A percentile compares a stretch with the other conserved stretches of the same genome.
phyloP scores from a whole-genome alignment of 2,797 vertebrate species.

The Cossypha caffra region DNA sequence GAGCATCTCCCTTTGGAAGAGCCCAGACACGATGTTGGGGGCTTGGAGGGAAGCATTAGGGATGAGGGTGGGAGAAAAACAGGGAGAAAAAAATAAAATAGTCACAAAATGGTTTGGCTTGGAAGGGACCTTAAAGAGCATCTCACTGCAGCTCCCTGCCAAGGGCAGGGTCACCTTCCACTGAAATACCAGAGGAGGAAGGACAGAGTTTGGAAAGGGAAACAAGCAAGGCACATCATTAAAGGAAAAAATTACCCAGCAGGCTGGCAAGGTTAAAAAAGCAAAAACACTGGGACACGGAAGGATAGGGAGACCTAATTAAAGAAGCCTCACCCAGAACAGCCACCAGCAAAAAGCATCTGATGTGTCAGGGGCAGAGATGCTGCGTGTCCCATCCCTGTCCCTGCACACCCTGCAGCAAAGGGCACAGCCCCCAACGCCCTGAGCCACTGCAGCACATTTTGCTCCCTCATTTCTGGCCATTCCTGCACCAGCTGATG shows the following conservation, averaged over 20 bases:
- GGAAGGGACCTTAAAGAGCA: background rate
- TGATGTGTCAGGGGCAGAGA: background rate
- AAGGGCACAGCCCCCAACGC: background rate
- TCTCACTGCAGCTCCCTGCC: background rate
- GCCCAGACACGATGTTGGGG: background rate
- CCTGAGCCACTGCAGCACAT: background rate
- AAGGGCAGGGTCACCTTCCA: background rate
- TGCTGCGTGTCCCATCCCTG: background rate
- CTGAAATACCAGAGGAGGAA: background rate
- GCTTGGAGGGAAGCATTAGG: background rate
- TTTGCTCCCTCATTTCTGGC: background rate
- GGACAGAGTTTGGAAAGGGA: background rate
- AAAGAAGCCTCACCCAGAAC: background rate
- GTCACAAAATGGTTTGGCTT: background rate
- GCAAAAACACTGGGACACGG: rapidly evolving
- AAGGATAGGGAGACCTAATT: background rate
- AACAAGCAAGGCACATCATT: background rate
- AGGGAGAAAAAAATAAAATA: background rate
- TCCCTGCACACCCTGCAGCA: background rate
- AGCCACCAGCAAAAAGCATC: background rate
- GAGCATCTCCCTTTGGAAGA: background rate
- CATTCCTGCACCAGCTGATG: background rate
- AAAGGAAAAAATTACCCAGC: background rate
- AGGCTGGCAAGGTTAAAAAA: background rate
- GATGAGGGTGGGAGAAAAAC: background rate